These are phyloP conservation scores for Antitype chi DNA, from an alignment of 2,888 invertebrate species.

Conservation along the genomic window DNA sequence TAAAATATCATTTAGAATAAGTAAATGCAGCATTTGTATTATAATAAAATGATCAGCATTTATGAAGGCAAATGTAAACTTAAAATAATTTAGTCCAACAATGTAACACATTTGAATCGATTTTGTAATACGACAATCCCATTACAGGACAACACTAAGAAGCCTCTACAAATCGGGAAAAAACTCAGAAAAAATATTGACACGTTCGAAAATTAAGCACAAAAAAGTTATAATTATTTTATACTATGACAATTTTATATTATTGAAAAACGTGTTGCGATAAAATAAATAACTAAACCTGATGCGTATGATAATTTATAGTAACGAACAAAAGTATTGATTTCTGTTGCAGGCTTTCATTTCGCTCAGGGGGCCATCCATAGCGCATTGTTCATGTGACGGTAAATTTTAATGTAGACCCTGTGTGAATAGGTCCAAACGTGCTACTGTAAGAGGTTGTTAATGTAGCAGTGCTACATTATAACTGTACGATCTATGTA, in stretches of 20 bases:
- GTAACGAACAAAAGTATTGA: neutral
- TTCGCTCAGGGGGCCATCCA: neutral
- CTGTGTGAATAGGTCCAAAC: neutral
- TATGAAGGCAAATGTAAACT: neutral
- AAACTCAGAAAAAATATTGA: slow-evolving; percentile 54
- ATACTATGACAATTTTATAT: neutral
- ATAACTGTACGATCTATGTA: neutral
- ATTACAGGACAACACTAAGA: slow-evolving; percentile 41
- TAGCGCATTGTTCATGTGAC: neutral
- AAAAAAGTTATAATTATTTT: slow-evolving; percentile 21
- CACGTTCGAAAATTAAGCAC: slow-evolving; percentile 54
- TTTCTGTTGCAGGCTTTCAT: neutral
- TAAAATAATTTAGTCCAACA: neutral
- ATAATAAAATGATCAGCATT: neutral
- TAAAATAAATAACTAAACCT: neutral
- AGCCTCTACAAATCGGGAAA: slow-evolving; percentile 40
- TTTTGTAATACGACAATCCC: neutral
- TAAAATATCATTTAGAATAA: neutral
- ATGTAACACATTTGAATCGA: neutral
- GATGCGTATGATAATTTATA: too few relatives aligned
- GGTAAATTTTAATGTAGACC: neutral
- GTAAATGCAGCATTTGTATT: neutral
- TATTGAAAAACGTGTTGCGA: neutral
- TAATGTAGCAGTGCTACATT: neutral
- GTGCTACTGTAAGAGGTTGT: too few relatives aligned